phyloP scores from a whole-genome alignment of 1,140 invertebrate species.

The Atta cephalotes region DNA sequence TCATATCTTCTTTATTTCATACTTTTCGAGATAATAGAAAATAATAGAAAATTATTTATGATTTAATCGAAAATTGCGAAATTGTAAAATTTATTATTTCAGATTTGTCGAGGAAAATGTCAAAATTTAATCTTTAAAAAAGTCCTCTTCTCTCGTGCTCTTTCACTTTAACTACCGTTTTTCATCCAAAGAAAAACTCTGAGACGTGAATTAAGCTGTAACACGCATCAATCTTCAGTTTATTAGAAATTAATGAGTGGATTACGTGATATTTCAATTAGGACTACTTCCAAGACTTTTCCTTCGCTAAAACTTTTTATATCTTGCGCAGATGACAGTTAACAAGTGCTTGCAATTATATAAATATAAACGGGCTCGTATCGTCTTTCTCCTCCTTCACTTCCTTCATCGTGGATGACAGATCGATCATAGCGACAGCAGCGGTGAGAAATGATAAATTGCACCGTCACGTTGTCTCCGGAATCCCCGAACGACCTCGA shows the following conservation, averaged over 20 bases:
- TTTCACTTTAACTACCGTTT: not conserved
- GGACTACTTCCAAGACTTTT: not conserved
- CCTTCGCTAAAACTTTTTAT: not conserved
- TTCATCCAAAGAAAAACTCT: not conserved
- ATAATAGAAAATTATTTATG: not conserved
- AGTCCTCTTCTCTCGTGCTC: not conserved
- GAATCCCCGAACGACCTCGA: conserved; percentile 43
- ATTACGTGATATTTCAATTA: conserved; percentile 36
- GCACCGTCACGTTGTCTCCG: conserved; percentile 36
- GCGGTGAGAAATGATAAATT: conserved; percentile 54
- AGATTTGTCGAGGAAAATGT: not conserved
- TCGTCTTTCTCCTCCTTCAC: not conserved
- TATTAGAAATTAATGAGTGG: not conserved
- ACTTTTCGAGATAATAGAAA: not conserved
- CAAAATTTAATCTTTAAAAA: not conserved
- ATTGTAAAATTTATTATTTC: not conserved
- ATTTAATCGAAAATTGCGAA: not conserved
- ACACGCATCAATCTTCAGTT: conserved; percentile 6
- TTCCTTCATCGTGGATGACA: not conserved
- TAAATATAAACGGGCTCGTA: conserved; percentile 12
- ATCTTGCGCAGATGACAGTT: conserved; percentile 19
- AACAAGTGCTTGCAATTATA: conserved; percentile 49
- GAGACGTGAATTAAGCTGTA: not conserved
- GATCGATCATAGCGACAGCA: conserved; percentile 43
- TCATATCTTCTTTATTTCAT: not conserved